Evolutionary conservation across 2,113 vertebrate genomes (phyloP), one percentile per base, ranked within the genome.

Genomic region (Neolamprologus kungweensis): DNA sequence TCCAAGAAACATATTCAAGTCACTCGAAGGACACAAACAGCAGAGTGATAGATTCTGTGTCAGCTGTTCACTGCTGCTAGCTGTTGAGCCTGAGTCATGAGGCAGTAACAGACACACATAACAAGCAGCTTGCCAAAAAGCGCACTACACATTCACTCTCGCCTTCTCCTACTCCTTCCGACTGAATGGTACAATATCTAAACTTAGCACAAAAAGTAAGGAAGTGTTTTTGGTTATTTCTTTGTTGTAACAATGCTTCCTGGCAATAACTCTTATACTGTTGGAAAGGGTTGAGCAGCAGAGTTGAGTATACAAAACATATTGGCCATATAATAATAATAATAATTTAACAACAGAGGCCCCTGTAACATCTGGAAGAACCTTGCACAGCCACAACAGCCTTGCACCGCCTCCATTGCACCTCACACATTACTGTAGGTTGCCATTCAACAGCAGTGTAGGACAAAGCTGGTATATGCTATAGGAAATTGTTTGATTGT

Each of bases 1-100:
- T 65, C 71, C 45, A 81, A 87, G 35, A 79, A 50, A 50, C 23
- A 58, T 11, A 58, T 54, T 55, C 9, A 85, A 88, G 47, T 85
- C 80, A 79, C n/a, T 80, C 58, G 65, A 91, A 91, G 81, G 87
- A 82, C 89, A 80, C n/a, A n/a, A 17, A 63, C 19, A 26, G 82
- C 73, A 50, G 37, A 57, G 83, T 54, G 88, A 89, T 81, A 89
- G 71, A 89, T 91, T 86, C 73, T 58, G 68, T 47, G 16, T 37
- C 4, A 28, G 87, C 82, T 89, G 85, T 86, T 94, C 37, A 73
- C 9, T 79, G 37, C 47, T 47, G 14, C 50, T 60, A 28, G 33
- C 86, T 84, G 87, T 73, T 83, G 84, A 86, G 57, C 53, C 23
- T 75, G 82, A 88, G 17, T 54, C 58, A 58, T 65, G 7, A 58